These are phyloP conservation scores for Ophion ellenae DNA, from an alignment of 2,888 invertebrate species.

Conservation along the genomic window DNA sequence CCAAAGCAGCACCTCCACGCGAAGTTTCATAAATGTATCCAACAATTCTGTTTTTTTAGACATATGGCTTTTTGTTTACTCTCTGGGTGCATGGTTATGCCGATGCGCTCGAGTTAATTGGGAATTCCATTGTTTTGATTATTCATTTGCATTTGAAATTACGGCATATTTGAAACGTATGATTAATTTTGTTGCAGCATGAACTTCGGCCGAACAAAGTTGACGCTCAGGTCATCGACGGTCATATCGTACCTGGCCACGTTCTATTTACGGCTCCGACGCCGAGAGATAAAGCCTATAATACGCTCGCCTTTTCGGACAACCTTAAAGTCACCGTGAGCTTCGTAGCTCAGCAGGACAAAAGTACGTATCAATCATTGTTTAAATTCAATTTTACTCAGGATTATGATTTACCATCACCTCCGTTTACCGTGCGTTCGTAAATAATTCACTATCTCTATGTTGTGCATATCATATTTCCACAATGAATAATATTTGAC, in stretches of 20 bases:
- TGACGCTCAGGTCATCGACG: conserved; percentile 93
- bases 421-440: too few relatives aligned
- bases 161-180: not conserved
- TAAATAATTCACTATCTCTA: too few relatives aligned
- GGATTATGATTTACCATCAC: too few relatives aligned
- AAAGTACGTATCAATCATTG: conserved; percentile 84
- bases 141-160: conserved; percentile 6
- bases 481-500: too few relatives aligned
- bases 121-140: not conserved
- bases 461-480: too few relatives aligned
- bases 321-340: conserved; percentile 93
- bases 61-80: too few relatives aligned
- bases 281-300: conserved; percentile 89
- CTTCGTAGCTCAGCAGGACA: conserved; percentile 90
- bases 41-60: too few relatives aligned
- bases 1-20: too few relatives aligned
- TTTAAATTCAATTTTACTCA: conserved; percentile 26
- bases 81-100: not conserved
- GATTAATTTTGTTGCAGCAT: conserved; percentile 84
- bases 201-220: conserved; percentile 90
- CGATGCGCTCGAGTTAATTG: not conserved
- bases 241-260: conserved; percentile 94
- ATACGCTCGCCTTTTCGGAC: conserved; percentile 93
- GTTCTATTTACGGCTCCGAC: conserved; percentile 95
- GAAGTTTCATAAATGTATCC: too few relatives aligned